These are phyloP conservation scores for Colius striatus DNA, from an alignment of 2,113 vertebrate genomes.

Conservation along the genomic window DNA sequence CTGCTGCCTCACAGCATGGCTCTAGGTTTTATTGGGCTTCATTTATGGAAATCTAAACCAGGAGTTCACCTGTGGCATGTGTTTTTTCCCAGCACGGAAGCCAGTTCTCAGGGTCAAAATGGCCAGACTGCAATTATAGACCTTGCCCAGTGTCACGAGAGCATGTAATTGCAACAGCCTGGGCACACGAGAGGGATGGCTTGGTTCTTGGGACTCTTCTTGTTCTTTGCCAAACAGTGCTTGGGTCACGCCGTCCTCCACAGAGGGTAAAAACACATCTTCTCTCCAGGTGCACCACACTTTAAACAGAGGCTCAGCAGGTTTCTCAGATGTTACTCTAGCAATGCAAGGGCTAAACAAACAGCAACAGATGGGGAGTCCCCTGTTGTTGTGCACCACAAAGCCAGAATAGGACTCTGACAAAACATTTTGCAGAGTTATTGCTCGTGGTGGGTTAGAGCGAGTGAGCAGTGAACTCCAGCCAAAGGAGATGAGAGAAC, in stretches of 20 bases:
- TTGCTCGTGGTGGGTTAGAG: background rate
- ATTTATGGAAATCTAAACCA: background rate
- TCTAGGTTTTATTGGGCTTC: background rate
- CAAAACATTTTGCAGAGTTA: background rate
- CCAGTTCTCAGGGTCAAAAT: background rate
- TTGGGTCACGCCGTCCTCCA: background rate
- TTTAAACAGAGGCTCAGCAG: background rate
- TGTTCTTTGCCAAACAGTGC: background rate
- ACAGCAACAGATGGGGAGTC: conserved; percentile 26
- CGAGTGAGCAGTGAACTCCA: background rate
- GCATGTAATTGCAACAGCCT: background rate
- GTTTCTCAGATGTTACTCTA: background rate
- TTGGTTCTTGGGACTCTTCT: background rate
- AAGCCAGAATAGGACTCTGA: background rate
- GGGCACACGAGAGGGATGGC: background rate
- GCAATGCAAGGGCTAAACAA: background rate
- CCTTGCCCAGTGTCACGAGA: background rate
- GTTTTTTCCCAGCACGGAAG: background rate
- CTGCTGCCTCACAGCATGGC: background rate
- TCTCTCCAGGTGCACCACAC: background rate
- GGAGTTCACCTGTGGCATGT: background rate
- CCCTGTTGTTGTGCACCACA: background rate
- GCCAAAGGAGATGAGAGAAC: background rate
- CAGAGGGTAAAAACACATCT: background rate
- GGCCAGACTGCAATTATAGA: background rate